phyloP scores from a whole-genome alignment of 2,113 vertebrate genomes.

The Cichladusa arquata region DNA sequence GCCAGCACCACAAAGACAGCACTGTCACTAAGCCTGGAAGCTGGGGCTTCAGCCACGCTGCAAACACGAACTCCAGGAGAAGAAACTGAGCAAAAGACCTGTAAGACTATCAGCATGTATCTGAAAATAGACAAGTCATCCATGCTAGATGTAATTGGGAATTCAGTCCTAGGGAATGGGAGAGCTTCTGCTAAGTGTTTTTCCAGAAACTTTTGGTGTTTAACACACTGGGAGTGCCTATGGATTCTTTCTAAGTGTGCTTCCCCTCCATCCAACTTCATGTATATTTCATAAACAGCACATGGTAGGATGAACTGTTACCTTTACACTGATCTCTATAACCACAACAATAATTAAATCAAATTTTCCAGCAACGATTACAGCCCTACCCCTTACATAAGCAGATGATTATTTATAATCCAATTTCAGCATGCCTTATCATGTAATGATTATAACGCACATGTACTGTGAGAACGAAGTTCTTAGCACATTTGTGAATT shows the following conservation, averaged over 20 bases:
- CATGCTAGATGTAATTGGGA: not conserved
- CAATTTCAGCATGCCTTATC: not conserved
- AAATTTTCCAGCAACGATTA: not conserved
- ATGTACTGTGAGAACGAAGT: not conserved
- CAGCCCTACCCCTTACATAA: not conserved
- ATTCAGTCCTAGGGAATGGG: not conserved
- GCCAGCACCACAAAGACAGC: not conserved
- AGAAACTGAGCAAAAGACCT: not conserved
- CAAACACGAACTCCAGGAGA: not conserved
- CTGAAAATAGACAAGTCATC: not conserved
- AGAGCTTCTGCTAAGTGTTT: not conserved
- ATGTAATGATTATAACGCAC: not conserved
- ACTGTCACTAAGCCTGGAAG: not conserved
- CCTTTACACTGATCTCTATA: not conserved
- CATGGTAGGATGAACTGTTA: not conserved
- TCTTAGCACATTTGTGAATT: not conserved
- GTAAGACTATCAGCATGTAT: not conserved
- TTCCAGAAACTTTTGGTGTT: not conserved
- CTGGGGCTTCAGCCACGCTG: not conserved
- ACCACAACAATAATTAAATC: not conserved
- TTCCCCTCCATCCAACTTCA: not conserved
- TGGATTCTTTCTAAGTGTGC: not conserved
- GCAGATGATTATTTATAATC: not conserved
- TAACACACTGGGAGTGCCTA: not conserved
- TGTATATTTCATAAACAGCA: not conserved